Conservation (phyloP, 2,888 invertebrate species). For the Sepioteuthis lessoniana region DNA sequence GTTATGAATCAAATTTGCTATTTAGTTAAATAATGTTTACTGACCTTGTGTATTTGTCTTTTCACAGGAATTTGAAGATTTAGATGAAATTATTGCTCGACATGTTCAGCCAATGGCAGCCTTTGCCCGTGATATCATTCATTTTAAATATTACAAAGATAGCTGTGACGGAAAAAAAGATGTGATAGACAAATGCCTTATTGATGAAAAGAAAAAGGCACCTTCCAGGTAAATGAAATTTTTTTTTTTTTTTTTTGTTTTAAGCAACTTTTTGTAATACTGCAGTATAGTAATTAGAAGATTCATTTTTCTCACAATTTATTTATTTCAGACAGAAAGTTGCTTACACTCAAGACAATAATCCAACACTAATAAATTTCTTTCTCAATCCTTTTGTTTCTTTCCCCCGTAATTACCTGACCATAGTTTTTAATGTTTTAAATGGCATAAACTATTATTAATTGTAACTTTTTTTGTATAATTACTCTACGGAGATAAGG, state of each 20-base stretch:
- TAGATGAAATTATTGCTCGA: slow-evolving; percentile 98
- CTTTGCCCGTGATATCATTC: slow-evolving; percentile 90
- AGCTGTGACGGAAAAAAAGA: slow-evolving; percentile 84
- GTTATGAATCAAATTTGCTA: not conserved
- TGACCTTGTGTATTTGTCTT: not conserved
- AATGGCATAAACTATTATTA: too few species aligned
- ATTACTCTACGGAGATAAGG: too few species aligned
- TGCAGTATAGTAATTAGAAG: too few species aligned
- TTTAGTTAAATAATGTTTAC: not conserved
- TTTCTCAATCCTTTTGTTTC: too few species aligned
- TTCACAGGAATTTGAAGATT: slow-evolving; percentile 92
- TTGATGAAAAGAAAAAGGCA: slow-evolving; percentile 88
- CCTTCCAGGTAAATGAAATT: slow-evolving; percentile 68
- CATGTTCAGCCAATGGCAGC: slow-evolving; percentile 97
- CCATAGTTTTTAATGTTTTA: too few species aligned
- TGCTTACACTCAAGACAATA: too few species aligned
- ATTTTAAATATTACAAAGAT: slow-evolving; percentile 91
- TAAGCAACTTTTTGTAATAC: too few species aligned
- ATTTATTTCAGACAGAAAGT: too few species aligned
- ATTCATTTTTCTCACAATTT: too few species aligned
- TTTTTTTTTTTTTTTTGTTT: not conserved
- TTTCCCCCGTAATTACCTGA: too few species aligned
- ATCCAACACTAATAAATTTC: too few species aligned
- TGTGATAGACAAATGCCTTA: slow-evolving; percentile 89
- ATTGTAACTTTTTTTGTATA: too few species aligned